phyloP scores from a whole-genome alignment of 1,140 invertebrate species.

The Drosophila pachea region DNA sequence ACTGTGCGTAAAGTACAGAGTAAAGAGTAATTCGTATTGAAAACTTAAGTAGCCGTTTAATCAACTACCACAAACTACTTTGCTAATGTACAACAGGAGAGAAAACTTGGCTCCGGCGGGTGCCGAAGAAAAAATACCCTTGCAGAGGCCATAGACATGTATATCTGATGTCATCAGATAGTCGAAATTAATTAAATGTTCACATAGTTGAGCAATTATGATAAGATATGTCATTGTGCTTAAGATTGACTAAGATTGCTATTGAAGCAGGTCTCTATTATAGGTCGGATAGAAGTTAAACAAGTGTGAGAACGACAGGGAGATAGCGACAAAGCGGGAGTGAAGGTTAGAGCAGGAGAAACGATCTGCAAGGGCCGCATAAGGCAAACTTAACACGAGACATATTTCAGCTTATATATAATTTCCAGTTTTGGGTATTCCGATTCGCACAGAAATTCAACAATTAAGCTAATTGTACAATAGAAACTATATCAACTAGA shows the following conservation, averaged over 20 bases:
- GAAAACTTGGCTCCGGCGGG: neutral
- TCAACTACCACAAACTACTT: conserved; percentile 25
- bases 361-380: neutral
- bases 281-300: too few species aligned
- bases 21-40: conserved; percentile 24
- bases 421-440: neutral
- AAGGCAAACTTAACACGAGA: conserved; percentile 2
- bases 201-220: too few species aligned
- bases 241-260: too few species aligned
- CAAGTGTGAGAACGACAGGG: too few species aligned
- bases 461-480: conserved; percentile 3
- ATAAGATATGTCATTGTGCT: too few species aligned
- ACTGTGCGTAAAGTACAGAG: conserved; percentile 8
- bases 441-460: neutral
- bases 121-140: conserved; percentile 4
- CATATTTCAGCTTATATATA: neutral
- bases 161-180: too few species aligned
- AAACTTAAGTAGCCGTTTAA: conserved; percentile 34
- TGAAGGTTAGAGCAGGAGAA: too few species aligned
- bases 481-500: conserved; percentile 1
- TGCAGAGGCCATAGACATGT: neutral
- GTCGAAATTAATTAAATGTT: too few species aligned
- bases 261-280: too few species aligned
- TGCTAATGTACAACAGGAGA: conserved; percentile 19
- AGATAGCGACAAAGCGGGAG: too few species aligned